Evolutionary conservation across 2,797 vertebrate genomes (phyloP).

Genomic region (Ctenosaura bakeri): DNA sequence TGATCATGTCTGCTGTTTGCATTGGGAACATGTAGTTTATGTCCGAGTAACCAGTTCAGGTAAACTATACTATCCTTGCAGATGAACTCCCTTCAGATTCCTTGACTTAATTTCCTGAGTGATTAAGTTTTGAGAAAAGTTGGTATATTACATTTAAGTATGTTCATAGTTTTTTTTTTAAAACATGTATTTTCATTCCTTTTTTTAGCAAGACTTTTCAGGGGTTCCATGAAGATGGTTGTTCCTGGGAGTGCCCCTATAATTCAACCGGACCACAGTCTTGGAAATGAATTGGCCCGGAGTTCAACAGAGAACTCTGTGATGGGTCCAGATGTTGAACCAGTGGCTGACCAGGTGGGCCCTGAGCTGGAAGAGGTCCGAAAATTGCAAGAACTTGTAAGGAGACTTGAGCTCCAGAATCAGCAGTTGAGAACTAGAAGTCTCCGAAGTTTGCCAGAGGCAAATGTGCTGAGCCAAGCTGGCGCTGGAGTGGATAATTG

Average conservation of each 20-base stretch:
- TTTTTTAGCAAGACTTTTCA: constrained; percentile 3
- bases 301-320: constrained; percentile 54
- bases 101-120: not conserved
- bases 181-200: fast-evolving
- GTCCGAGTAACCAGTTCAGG: not conserved
- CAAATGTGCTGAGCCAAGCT: constrained; percentile 54
- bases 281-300: constrained; percentile 77
- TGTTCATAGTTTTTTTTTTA: fast-evolving
- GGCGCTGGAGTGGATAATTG: constrained; percentile 62
- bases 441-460: constrained; percentile 75
- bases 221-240: constrained; percentile 83
- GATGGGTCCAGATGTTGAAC: constrained; percentile 74
- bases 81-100: not conserved
- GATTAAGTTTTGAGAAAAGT: not conserved
- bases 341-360: constrained; percentile 74
- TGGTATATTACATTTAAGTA: not conserved
- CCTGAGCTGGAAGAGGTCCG: constrained; percentile 89
- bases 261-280: constrained; percentile 78
- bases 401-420: constrained; percentile 90
- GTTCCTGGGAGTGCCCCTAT: constrained; percentile 86
- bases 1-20: not conserved
- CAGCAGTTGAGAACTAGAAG: constrained; percentile 86
- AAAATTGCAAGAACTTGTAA: constrained; percentile 91
- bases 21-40: not conserved
- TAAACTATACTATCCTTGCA: not conserved